Evolutionary conservation across 1,140 invertebrate species (phyloP).

Genomic region (Apis dorsata): DNA sequence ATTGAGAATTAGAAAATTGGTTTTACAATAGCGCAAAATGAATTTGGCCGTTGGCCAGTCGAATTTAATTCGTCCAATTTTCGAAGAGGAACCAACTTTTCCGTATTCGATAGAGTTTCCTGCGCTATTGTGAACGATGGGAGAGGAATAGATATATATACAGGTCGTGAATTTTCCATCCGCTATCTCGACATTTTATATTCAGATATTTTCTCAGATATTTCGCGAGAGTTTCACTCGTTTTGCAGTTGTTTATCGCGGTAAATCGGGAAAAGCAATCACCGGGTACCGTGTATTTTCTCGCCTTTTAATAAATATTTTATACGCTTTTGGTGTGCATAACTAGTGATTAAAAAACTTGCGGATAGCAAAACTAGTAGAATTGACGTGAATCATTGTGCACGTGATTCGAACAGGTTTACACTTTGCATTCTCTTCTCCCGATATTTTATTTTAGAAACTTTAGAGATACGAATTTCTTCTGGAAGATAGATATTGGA

Average conservation of each 20-base stretch:
- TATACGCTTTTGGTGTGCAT: too few relatives aligned
- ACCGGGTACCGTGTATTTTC: background rate
- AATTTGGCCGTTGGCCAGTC: background rate
- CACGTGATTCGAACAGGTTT: background rate
- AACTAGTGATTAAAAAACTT: background rate
- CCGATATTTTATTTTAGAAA: too few relatives aligned
- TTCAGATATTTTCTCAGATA: conserved; percentile 27
- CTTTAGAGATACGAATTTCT: too few relatives aligned
- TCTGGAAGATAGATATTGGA: too few relatives aligned
- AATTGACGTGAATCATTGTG: too few relatives aligned
- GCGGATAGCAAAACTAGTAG: too few relatives aligned
- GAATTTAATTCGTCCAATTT: background rate
- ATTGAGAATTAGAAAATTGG: background rate
- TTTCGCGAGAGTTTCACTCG: background rate
- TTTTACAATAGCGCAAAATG: background rate
- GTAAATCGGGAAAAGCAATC: background rate
- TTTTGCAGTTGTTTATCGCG: background rate
- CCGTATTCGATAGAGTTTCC: background rate
- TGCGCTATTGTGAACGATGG: background rate
- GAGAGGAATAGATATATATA: background rate
- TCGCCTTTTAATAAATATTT: background rate
- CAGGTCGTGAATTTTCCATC: conserved; percentile 14
- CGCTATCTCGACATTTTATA: conserved; percentile 17
- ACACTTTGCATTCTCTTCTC: too few relatives aligned
- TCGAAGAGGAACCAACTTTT: background rate